Evolutionary conservation across 2,888 invertebrate species (phyloP).

Genomic region (Agrochola circellaris): DNA sequence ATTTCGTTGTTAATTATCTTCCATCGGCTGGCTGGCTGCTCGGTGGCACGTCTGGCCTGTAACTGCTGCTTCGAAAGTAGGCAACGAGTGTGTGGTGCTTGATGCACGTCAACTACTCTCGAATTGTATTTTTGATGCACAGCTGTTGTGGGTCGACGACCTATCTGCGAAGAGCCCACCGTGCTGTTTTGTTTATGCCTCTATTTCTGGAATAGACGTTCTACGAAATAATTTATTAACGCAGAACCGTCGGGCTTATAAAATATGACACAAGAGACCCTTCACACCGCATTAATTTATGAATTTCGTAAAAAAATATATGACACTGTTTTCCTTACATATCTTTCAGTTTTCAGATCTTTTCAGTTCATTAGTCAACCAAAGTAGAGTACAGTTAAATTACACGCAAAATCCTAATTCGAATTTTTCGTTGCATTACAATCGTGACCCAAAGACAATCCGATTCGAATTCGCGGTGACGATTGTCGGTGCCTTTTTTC

Average conservation of each 20-base stretch:
- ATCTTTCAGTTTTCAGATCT: background rate
- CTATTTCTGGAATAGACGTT: conserved; percentile 71
- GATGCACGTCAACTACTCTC: conserved; percentile 76
- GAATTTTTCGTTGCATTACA: conserved; percentile 57
- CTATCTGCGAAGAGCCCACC: conserved; percentile 67
- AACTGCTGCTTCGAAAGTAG: conserved; percentile 82
- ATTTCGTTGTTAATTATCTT: conserved; percentile 88
- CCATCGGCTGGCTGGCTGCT: conserved; percentile 80
- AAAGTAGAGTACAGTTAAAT: conserved; percentile 31
- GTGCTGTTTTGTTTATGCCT: conserved; percentile 71
- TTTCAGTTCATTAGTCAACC: conserved; percentile 15
- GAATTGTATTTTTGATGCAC: conserved; percentile 76
- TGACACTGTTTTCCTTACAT: background rate
- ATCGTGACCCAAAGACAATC: conserved; percentile 65
- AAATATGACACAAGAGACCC: conserved; percentile 30
- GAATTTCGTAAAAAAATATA: background rate
- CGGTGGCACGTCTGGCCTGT: conserved; percentile 82
- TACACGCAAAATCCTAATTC: conserved; percentile 53
- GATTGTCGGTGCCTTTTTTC: conserved; percentile 66
- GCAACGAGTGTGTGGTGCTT: conserved; percentile 76
- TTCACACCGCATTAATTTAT: conserved; percentile 25
- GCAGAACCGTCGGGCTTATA: conserved; percentile 35
- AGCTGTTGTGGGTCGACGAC: conserved; percentile 76
- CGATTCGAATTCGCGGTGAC: conserved; percentile 65
- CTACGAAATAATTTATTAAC: conserved; percentile 65